phyloP scores from a whole-genome alignment of 1,140 invertebrate species.

The Colletes gigas region DNA sequence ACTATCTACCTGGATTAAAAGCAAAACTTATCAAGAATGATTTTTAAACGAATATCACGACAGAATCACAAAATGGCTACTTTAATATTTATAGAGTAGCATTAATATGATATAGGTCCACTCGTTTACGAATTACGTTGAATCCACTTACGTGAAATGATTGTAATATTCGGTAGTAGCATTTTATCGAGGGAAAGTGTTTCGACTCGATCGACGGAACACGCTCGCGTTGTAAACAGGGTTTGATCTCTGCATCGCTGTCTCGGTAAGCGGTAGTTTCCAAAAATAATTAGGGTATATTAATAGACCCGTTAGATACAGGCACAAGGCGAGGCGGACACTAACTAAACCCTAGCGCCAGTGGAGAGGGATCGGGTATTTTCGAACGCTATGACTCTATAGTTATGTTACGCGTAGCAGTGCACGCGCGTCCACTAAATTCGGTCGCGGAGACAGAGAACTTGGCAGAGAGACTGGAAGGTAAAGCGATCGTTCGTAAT shows the following conservation, averaged over 20 bases:
- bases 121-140: too few species aligned
- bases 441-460: conserved; percentile 11
- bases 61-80: too few species aligned
- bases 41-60: too few species aligned
- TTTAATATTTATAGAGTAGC: too few species aligned
- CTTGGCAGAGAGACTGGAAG: not conserved
- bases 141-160: too few species aligned
- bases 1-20: too few species aligned
- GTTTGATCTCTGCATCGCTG: conserved; percentile 34
- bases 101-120: too few species aligned
- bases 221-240: conserved; percentile 30
- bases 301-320: conserved; percentile 70
- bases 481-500: too few species aligned
- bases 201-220: not conserved
- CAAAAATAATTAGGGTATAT: conserved; percentile 76
- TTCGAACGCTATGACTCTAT: conserved; percentile 66
- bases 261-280: conserved; percentile 61
- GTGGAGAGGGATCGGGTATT: conserved; percentile 70
- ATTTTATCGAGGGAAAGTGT: not conserved
- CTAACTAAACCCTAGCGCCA: not conserved
- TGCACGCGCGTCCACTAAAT: conserved; percentile 40
- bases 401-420: conserved; percentile 27
- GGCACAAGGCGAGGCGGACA: conserved; percentile 41
- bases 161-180: not conserved
- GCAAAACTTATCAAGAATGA: too few species aligned